Evolutionary conservation across 2,797 vertebrate genomes (phyloP).

Genomic region (Hyperoplus lanceolatus): DNA sequence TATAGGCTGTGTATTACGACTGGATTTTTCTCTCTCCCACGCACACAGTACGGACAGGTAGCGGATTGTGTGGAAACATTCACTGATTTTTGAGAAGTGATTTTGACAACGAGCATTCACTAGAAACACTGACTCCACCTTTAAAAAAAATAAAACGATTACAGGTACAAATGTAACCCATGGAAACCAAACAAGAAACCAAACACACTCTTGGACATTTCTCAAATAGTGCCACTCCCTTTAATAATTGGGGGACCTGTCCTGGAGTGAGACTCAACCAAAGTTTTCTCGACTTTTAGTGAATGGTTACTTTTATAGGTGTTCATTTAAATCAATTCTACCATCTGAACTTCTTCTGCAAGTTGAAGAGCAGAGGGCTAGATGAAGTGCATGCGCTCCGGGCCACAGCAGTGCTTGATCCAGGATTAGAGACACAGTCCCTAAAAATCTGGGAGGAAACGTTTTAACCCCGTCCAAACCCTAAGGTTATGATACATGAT

Average conservation of each 20-base stretch:
- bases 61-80: no score
- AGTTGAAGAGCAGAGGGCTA: slow-evolving; percentile 65
- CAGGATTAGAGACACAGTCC: slow-evolving; percentile 74
- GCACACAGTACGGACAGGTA: no score
- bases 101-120: neutral
- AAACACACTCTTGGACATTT: slow-evolving; percentile 20
- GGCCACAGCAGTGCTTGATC: slow-evolving; percentile 75
- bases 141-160: slow-evolving; percentile 43
- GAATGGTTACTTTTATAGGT: slow-evolving; percentile 15
- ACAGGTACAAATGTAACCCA: slow-evolving; percentile 45
- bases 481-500: slow-evolving; percentile 77
- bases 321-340: slow-evolving; percentile 65
- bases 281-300: slow-evolving; percentile 10
- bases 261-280: slow-evolving; percentile 5
- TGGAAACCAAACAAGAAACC: slow-evolving; percentile 63
- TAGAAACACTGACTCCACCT: neutral
- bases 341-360: slow-evolving; percentile 69
- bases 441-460: slow-evolving; percentile 68
- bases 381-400: slow-evolving; percentile 64
- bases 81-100: no score
- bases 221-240: neutral
- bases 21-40: no score
- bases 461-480: slow-evolving; percentile 74
- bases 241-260: slow-evolving; percentile 8
- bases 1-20: no score